Conservation (phyloP, 2,113 vertebrate genomes). For the Mesitornis unicolor region DNA sequence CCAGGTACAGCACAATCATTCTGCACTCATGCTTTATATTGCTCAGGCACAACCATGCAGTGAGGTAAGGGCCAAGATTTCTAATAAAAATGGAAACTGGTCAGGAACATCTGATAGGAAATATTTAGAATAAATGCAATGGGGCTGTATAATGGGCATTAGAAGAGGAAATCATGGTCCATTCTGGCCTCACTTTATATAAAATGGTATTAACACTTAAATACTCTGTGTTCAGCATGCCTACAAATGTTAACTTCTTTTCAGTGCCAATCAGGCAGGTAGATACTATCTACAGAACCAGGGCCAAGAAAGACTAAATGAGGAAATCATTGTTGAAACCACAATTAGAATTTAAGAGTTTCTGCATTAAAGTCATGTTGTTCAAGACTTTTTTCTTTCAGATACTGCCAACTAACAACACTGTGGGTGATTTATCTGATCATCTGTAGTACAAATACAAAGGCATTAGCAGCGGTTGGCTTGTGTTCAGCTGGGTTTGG, state of each 20-base stretch:
- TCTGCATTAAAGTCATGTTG: not conserved
- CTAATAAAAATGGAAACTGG: not conserved
- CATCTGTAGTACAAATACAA: not conserved
- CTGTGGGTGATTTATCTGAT: slow-evolving; percentile 36
- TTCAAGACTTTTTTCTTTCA: slow-evolving; percentile 29
- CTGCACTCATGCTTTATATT: not conserved
- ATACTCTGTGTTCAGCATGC: not conserved
- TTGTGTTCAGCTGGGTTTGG: not conserved
- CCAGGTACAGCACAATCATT: not conserved
- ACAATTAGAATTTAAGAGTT: slow-evolving; percentile 20
- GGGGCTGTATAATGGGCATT: not conserved
- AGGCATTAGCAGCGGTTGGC: not conserved
- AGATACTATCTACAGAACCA: slow-evolving; percentile 40
- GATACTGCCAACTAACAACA: slow-evolving; percentile 2
- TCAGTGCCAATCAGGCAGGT: not conserved
- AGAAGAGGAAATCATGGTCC: not conserved
- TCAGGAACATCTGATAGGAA: not conserved
- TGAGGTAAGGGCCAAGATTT: not conserved
- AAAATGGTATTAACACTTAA: not conserved
- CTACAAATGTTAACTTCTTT: not conserved
- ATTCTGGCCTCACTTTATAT: not conserved
- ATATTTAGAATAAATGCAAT: not conserved
- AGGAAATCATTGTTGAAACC: slow-evolving; percentile 38
- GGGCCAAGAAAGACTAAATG: slow-evolving; percentile 30
- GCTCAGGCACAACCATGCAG: not conserved